phyloP scores from a whole-genome alignment of 2,797 vertebrate species.

The Borostomias antarcticus region DNA sequence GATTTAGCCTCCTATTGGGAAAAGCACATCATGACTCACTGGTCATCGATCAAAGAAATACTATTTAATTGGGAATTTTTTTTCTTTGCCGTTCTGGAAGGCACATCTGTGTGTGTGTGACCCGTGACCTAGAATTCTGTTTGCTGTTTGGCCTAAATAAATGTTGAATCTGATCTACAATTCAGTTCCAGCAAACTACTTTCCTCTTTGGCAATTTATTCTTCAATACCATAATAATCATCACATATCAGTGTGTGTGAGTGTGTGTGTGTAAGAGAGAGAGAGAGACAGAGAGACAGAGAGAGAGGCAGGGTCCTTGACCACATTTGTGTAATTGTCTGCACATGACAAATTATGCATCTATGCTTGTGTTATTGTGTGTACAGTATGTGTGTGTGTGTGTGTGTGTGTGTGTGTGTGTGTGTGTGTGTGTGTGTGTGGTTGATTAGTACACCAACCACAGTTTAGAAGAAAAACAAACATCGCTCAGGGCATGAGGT shows the following conservation, averaged over 20 bases:
- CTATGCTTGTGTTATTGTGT: conserved; percentile 8
- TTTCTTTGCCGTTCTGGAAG: conserved; percentile 31
- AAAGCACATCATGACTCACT: conserved; percentile 33
- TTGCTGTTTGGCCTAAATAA: too few species aligned
- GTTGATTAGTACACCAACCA: conserved; percentile 1
- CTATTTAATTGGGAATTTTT: conserved; percentile 21
- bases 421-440: conserved; percentile 21
- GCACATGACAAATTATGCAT: conserved; percentile 9
- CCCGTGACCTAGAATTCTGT: too few species aligned
- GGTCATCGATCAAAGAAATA: conserved; percentile 13
- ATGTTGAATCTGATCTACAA: too few species aligned
- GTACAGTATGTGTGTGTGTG: too few species aligned
- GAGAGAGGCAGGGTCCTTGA: too few species aligned
- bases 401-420: conserved; percentile 4
- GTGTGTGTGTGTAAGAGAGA: conserved; percentile 8
- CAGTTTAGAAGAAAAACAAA: conserved; percentile 34
- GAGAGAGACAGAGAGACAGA: too few species aligned
- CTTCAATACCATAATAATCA: too few species aligned
- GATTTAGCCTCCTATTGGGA: conserved; percentile 1
- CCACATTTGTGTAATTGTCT: conserved; percentile 1
- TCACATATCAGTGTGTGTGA: conserved; percentile 5
- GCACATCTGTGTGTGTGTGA: conserved; percentile 15
- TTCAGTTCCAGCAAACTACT: too few species aligned
- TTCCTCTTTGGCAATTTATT: too few species aligned
- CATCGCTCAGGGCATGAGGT: conserved; percentile 23